Percentiles rank a stretch among this genome's conserved stretches.
These are phyloP conservation scores for Aricia agestis DNA, from an alignment of 1,140 invertebrate genomes.

Conservation along the genomic window DNA sequence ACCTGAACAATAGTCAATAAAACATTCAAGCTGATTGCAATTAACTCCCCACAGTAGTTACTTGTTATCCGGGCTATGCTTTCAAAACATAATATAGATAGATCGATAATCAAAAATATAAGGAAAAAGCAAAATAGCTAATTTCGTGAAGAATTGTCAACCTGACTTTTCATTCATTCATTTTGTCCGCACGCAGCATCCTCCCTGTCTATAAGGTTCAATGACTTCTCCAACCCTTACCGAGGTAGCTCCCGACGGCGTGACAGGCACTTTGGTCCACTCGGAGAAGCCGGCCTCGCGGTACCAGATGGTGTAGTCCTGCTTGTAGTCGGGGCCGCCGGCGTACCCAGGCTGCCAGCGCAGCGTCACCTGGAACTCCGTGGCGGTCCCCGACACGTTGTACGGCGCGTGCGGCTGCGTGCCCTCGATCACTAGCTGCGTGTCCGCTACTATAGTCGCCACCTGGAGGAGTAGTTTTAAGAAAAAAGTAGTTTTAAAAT, in stretches of 20 bases:
- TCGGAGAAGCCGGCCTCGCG: constrained; percentile 87
- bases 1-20: constrained; percentile 71
- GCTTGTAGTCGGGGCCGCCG: constrained; percentile 94
- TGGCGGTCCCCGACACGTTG: constrained; percentile 91
- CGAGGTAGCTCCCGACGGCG: constrained; percentile 90
- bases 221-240: constrained; percentile 35
- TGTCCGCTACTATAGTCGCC: constrained; percentile 86
- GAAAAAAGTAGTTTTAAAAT: too few relatives aligned
- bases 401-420: constrained; percentile 97
- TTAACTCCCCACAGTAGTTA: too few relatives aligned
- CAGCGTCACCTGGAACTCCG: constrained; percentile 92
- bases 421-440: constrained; percentile 94
- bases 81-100: too few relatives aligned
- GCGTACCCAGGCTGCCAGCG: constrained; percentile 96
- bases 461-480: too few relatives aligned
- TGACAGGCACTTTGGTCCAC: constrained; percentile 95
- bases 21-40: too few relatives aligned
- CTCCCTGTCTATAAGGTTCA: too few relatives aligned
- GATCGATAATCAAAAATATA: too few relatives aligned
- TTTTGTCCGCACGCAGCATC: too few relatives aligned
- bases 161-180: too few relatives aligned
- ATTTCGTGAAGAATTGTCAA: too few relatives aligned
- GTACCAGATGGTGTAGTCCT: constrained; percentile 96
- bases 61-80: too few relatives aligned
- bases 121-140: too few relatives aligned